A percentile compares a stretch with the other conserved stretches of the same genome.
phyloP scores from a whole-genome alignment of 2,888 invertebrate genomes.

The Dorcus hopei region DNA sequence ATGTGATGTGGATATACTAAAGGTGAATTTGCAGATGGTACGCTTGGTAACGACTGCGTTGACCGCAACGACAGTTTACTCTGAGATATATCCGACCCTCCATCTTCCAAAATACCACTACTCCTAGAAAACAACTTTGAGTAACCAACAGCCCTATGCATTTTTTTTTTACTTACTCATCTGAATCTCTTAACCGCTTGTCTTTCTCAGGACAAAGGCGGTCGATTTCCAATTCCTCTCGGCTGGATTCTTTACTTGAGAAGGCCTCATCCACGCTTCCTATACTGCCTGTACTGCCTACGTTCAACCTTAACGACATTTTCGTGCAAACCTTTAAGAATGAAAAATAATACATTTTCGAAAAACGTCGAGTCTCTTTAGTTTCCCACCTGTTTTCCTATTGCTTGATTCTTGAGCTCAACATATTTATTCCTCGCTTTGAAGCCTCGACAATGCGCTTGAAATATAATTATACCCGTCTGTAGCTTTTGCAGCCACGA shows the following conservation, averaged over 20 bases:
- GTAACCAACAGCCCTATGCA: constrained; percentile 5
- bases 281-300: constrained; percentile 28
- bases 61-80: constrained; percentile 42
- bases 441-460: constrained; percentile 70
- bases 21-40: constrained; percentile 16
- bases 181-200: constrained; percentile 38
- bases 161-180: constrained; percentile 42
- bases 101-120: constrained; percentile 57
- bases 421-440: constrained; percentile 58
- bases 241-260: constrained; percentile 54
- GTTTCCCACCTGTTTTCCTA: constrained; percentile 18
- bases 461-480: constrained; percentile 60
- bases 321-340: neutral
- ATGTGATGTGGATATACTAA: neutral
- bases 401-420: constrained; percentile 40
- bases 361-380: too few relatives aligned
- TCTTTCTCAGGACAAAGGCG: constrained; percentile 31
- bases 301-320: neutral
- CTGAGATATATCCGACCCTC: constrained; percentile 49
- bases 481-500: constrained; percentile 66
- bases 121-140: constrained; percentile 44
- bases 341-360: too few relatives aligned
- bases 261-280: constrained; percentile 54
- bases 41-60: constrained; percentile 50
- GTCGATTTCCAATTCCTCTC: constrained; percentile 49